Base-by-base conservation (phyloP, 2,888 invertebrate species). In the Dryococelus australis region DNA sequence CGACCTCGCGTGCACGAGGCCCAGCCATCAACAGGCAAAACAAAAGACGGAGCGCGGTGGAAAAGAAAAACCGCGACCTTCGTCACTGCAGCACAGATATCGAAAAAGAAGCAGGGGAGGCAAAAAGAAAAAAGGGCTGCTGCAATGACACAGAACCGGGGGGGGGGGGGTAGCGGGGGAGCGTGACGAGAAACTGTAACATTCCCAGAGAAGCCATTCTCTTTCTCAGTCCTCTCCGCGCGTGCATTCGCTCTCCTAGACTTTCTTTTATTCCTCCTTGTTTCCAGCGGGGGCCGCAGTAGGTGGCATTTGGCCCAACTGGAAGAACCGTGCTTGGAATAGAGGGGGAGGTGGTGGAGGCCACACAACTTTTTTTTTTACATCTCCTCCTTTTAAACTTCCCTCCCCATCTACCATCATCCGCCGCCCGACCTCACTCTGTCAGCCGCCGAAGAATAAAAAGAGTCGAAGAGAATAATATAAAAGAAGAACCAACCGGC, bases 241-340 rank as follows among this genome's bases (percentile, higher is more conserved):
- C 78, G 53, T 85, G 78, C 85, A 85, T 65, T 78, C 85, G 28
- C 85, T 65, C 85, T 51, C 85, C 47, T 85, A 47, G 47, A 53
- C 47, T 28, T 65, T 65, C 4, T 65, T 65, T 35, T 84, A n/a
- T n/a, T 84, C 84, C 91, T 43, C 90, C 91, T 26, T 65, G 65
- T 65, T 65, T 24, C 65, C 65, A 65, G 65, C 65, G n/a, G 24
- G 65, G 65, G 65, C 65, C 65, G 65, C 65, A 65, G 65, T 65
- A 65, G 65, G 65, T 65, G 65, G 65, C 65, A 65, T 65, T 65
- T 65, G 65, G 65, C 65, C 65, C 65, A 24, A 65, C 65, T 65
- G 65, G 65, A 65, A 65, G 65, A 65, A 65, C 65, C 65, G 65
- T 93, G 93, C 90, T 90, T 89, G 91, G 90, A 91, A 91, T 90